Conservation (phyloP, 2,888 invertebrate genomes). For the Gymnosoma rotundatum region DNA sequence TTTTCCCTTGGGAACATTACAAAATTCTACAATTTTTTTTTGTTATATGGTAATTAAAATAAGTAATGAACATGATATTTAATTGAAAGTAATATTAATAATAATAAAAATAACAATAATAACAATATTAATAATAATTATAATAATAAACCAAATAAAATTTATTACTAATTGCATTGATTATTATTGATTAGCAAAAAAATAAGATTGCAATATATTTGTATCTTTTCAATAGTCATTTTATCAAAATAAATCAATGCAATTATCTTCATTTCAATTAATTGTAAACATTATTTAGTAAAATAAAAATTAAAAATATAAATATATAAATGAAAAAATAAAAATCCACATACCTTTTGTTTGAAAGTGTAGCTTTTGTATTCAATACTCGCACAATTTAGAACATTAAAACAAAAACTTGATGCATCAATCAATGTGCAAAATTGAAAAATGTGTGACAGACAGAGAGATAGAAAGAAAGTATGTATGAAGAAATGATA, state of each 20-base stretch:
- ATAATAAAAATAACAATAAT: too few relatives aligned
- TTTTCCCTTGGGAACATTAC: constrained; percentile 44
- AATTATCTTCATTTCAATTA: constrained; percentile 19
- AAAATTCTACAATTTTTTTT: constrained; percentile 23
- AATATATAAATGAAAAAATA: constrained; percentile 45
- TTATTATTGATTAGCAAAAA: background rate
- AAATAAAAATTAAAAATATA: constrained; percentile 8
- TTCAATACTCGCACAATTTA: constrained; percentile 28
- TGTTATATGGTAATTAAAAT: background rate
- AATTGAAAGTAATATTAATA: background rate
- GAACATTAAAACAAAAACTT: constrained; percentile 56
- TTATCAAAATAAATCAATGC: constrained; percentile 16
- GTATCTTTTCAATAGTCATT: too few relatives aligned
- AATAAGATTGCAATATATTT: background rate
- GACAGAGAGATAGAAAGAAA: background rate
- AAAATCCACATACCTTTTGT: constrained; percentile 70
- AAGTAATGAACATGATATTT: constrained; percentile 39
- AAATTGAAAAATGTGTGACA: constrained; percentile 29
- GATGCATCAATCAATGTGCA: constrained; percentile 58
- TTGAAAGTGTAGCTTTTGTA: constrained; percentile 53
- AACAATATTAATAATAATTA: background rate
- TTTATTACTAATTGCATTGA: constrained; percentile 33
- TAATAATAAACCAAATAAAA: constrained; percentile 20
- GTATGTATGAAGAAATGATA: constrained; percentile 30
- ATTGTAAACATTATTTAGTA: background rate